phyloP scores from a whole-genome alignment of 2,888 invertebrate species.

The Microctonus aethiopoides region DNA sequence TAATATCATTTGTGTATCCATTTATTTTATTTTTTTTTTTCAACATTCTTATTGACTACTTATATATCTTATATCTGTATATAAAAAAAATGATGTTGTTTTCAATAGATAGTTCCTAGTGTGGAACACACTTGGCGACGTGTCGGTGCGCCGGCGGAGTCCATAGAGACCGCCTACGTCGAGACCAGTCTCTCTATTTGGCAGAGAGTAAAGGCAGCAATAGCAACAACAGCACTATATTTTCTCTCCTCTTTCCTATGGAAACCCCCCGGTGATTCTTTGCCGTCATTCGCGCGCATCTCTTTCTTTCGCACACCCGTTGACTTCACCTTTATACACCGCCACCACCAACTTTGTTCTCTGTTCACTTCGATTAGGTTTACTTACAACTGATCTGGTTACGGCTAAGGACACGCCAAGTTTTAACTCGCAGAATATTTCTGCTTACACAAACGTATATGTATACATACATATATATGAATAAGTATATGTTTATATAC shows the following conservation, averaged over 20 bases:
- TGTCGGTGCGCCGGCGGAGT: constrained; percentile 25
- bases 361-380: constrained; percentile 56
- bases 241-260: neutral
- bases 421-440: constrained; percentile 39
- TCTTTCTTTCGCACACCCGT: neutral
- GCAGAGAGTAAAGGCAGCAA: constrained; percentile 39
- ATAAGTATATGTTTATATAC: too few species aligned
- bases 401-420: constrained; percentile 54
- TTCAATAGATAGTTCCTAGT: constrained; percentile 25
- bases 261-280: neutral
- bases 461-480: neutral
- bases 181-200: constrained; percentile 61
- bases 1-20: neutral
- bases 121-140: constrained; percentile 13
- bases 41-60: neutral
- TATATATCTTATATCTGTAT: neutral
- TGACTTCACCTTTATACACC: constrained; percentile 6
- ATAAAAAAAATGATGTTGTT: constrained; percentile 18
- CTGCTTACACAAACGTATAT: neutral
- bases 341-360: constrained; percentile 38
- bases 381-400: constrained; percentile 56
- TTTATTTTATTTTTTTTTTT: neutral
- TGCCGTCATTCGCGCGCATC: neutral
- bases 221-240: neutral
- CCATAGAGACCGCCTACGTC: constrained; percentile 58